phyloP scores from a whole-genome alignment of 2,888 invertebrate species.

The Tineola bisselliella region DNA sequence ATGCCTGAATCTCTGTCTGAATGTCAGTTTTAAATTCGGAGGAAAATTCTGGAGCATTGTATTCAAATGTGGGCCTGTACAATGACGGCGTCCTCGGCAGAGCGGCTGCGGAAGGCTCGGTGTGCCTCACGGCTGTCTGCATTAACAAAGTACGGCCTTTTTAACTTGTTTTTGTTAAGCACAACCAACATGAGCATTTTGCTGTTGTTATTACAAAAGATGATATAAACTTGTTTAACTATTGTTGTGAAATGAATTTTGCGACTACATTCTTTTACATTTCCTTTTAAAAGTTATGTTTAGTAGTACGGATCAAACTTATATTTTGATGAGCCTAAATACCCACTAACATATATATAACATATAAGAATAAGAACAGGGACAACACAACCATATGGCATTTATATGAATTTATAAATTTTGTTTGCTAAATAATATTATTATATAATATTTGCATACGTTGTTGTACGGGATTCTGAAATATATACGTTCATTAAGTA shows the following conservation, averaged over 20 bases:
- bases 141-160: constrained; percentile 4
- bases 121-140: constrained; percentile 9
- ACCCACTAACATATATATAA: no score
- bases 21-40: constrained; percentile 25
- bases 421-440: no score
- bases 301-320: no score
- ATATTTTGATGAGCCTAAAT: no score
- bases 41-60: constrained; percentile 5
- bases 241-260: background rate
- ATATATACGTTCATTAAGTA: no score
- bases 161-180: constrained; percentile 8
- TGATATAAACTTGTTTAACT: background rate
- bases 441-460: no score
- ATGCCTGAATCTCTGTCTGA: constrained; percentile 28
- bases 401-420: no score
- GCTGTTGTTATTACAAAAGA: background rate
- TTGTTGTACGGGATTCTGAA: no score
- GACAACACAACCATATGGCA: no score
- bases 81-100: constrained; percentile 1
- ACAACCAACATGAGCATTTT: background rate
- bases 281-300: no score
- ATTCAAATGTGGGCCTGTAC: background rate
- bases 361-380: no score
- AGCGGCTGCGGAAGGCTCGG: background rate
- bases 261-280: no score